Evolutionary conservation across 1,140 invertebrate species (phyloP), one percentile per base, ranked within the genome.

Genomic region (Dolichoris vasculosae): DNA sequence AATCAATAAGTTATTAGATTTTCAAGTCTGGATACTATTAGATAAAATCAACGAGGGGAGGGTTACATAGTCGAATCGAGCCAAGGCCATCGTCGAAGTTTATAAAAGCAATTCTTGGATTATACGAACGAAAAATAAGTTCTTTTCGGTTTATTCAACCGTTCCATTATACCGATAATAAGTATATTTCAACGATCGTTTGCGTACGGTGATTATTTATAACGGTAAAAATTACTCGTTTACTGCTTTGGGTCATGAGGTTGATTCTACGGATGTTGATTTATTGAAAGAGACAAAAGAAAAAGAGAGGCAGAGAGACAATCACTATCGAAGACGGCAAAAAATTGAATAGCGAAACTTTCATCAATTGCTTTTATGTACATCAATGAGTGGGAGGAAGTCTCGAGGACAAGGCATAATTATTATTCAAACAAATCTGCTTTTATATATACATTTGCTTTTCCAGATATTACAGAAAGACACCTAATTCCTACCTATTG

Each of bases 191-290:
- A 59, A 26, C 3, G 55, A 59, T 59, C 3, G 13, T 26, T 1
- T 26, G 55, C 3, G 13, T 59, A 59, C 20, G 3, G 20, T 59
- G n/a, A 38, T 32, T 63, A 8, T 15, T 0, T 63, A 23, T 46
- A 83, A 63, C 71, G 43, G 71, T 83, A 83, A 83, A 83, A 59
- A 30, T 64, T 35, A 38, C 38, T 30, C 30, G 32, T n/a, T 73
- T 46, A 30, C 8, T 46, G 30, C 80, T 82, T 75, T 63, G 20
- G 71, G 71, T 83, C 71, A 76, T 32, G 71, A 43, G 51, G 67
- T 71, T 55, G 79, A 69, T 26, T 13, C 38, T n/a, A 30, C 30
- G 32, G 11, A 59, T 6, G 23, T 38, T 38, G 15, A 69, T 23
- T 38, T 15, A 15, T 59, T 59, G 23, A 3, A 4, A 26, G 9